A percentile compares a stretch with the other conserved stretches of the same genome.
These are phyloP conservation scores for Trachymyrmex cornetzi DNA, from an alignment of 1,140 invertebrate species.

Conservation along the genomic window DNA sequence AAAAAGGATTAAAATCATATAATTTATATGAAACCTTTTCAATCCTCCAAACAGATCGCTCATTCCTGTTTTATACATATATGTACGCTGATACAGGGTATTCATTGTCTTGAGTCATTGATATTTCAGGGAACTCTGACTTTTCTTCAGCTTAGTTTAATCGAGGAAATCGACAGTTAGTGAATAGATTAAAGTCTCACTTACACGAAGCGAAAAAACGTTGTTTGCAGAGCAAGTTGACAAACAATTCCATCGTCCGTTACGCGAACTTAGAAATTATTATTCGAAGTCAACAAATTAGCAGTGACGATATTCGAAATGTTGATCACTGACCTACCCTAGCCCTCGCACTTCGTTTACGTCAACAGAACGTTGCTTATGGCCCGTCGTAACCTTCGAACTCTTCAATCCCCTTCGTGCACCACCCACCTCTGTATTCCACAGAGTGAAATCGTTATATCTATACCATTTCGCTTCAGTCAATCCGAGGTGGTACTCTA, in stretches of 20 bases:
- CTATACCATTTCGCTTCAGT: constrained; percentile 36
- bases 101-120: neutral
- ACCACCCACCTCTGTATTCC: neutral
- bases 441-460: constrained; percentile 21
- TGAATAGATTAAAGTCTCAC: constrained; percentile 1
- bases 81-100: neutral
- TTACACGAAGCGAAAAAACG: neutral
- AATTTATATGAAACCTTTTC: neutral
- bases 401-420: constrained; percentile 30
- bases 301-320: constrained; percentile 5
- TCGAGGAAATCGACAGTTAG: neutral
- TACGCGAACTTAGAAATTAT: neutral
- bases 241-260: neutral
- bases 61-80: neutral
- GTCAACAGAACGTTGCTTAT: neutral
- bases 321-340: constrained; percentile 48
- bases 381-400: constrained; percentile 12
- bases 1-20: too few relatives aligned
- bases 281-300: constrained; percentile 21
- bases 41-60: neutral
- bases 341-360: constrained; percentile 26
- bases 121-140: neutral
- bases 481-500: neutral
- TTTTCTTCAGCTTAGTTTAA: neutral
- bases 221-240: neutral